Conservation (phyloP, 2,113 vertebrate genomes). For the Dromas ardeola region DNA sequence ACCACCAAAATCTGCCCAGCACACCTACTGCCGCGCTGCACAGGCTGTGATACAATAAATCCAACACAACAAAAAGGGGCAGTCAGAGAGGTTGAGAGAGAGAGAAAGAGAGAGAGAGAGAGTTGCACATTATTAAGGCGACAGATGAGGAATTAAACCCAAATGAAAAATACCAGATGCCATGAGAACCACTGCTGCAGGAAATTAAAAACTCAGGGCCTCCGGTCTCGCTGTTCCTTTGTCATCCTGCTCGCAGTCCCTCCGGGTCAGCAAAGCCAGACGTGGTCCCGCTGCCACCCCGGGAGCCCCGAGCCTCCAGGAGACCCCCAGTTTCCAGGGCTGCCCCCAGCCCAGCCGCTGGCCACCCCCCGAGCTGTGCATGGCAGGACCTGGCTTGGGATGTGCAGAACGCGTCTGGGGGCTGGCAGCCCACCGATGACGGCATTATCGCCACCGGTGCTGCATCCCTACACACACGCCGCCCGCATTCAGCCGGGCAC, state of each 20-base stretch:
- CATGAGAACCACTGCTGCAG: not conserved
- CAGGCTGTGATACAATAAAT: not conserved
- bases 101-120: not conserved
- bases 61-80: too few species aligned
- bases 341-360: not conserved
- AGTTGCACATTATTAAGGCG: not conserved
- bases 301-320: not conserved
- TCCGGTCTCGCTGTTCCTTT: not conserved
- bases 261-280: not conserved
- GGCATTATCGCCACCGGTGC: accelerated
- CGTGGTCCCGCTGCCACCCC: accelerated
- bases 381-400: accelerated
- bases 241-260: not conserved
- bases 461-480: accelerated
- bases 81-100: not conserved
- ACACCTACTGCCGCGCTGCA: not conserved
- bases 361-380: accelerated
- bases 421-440: not conserved
- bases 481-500: not conserved
- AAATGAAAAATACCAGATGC: slow-evolving; percentile 8
- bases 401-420: not conserved
- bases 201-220: slow-evolving; percentile 20
- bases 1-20: not conserved
- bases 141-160: not conserved
- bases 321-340: not conserved